Base-by-base conservation (phyloP, 1,140 invertebrate species). In the Trichonephila clavata region DNA sequence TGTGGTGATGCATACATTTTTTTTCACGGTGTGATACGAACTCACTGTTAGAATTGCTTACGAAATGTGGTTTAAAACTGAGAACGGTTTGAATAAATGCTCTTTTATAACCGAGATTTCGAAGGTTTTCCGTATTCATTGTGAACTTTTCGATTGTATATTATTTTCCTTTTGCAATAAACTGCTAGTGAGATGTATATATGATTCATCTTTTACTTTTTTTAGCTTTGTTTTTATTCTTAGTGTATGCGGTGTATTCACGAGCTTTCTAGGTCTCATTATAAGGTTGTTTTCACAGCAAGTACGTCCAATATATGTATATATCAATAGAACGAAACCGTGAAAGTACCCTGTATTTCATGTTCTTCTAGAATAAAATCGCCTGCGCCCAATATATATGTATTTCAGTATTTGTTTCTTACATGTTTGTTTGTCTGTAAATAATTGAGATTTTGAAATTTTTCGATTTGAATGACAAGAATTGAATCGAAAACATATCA, bases 1-100 rank as follows among this genome's bases (percentile, higher is more conserved):
- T 59, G 81, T 84, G 39, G 39, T 84, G 57, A 84, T 84, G 81
- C 57, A 84, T 59, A 59, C 21, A 84, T 84, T 84, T 84, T 84
- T 43, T 57, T 84, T 84, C 81, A 77, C 68, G 68, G 68, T 77
- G 27, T 7, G 68, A 39, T 77, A 77, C 14, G 27, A 77, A 77
- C 27, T 39, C 68, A 27, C 24, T 77, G 24, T 18, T 32, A 3
- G 27, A 77, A 77, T 77, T 77, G 68, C 24, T 77, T 39, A 18
- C 68, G 24, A 77, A 2, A 77, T 24, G 27, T 27, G 68, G 68
- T 77, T 77, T 77, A 32, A 77, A 77, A 77, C 68, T 77, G 68
- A 77, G 27, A 77, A 77, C 27, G 16, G 68, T 6, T 77, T 77
- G 68, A 32, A 77, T 77, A 77, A 39, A 77, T 27, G 68, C 68